Evolutionary conservation across 2,797 vertebrate genomes (phyloP).

Genomic region (Acipenser ruthenus): DNA sequence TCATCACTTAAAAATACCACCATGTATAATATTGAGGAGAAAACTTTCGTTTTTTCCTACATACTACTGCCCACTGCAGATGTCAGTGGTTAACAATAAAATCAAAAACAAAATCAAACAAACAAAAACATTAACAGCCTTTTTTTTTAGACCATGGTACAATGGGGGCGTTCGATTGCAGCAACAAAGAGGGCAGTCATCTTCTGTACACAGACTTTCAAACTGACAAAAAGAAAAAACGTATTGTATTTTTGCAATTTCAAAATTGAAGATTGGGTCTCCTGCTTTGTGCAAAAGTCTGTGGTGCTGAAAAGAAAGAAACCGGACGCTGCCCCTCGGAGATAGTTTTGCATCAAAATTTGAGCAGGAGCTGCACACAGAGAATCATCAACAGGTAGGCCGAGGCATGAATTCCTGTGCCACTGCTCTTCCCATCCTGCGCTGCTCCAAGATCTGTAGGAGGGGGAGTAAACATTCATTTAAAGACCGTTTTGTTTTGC

Average conservation of each 20-base stretch:
- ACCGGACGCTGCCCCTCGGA: conserved; percentile 46
- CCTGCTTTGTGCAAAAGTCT: conserved; percentile 57
- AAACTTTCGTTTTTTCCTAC: conserved; percentile 34
- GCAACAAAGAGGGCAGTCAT: conserved; percentile 14
- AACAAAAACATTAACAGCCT: conserved; percentile 37
- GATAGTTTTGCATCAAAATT: conserved; percentile 79
- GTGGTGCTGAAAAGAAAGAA: conserved; percentile 46
- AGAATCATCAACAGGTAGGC: conserved; percentile 73
- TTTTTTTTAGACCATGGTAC: conserved; percentile 12
- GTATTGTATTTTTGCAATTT: conserved; percentile 33
- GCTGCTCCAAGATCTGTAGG: conserved; percentile 82
- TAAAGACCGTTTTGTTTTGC: neutral
- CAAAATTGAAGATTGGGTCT: conserved; percentile 47
- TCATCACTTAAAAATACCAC: conserved; percentile 31
- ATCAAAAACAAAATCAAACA: conserved; percentile 42
- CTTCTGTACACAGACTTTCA: conserved; percentile 11
- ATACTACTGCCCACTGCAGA: conserved; percentile 22
- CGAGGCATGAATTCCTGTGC: conserved; percentile 61
- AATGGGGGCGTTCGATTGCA: neutral
- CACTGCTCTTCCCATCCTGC: conserved; percentile 77
- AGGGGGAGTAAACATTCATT: conserved; percentile 14
- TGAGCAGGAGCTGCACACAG: conserved; percentile 73
- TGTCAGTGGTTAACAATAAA: conserved; percentile 27
- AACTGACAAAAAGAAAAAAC: conserved; percentile 11
- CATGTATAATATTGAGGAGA: conserved; percentile 39